Percentiles rank a stretch among this genome's conserved stretches.
phyloP scores from a whole-genome alignment of 2,888 invertebrate species.

The Phortica okadai region DNA sequence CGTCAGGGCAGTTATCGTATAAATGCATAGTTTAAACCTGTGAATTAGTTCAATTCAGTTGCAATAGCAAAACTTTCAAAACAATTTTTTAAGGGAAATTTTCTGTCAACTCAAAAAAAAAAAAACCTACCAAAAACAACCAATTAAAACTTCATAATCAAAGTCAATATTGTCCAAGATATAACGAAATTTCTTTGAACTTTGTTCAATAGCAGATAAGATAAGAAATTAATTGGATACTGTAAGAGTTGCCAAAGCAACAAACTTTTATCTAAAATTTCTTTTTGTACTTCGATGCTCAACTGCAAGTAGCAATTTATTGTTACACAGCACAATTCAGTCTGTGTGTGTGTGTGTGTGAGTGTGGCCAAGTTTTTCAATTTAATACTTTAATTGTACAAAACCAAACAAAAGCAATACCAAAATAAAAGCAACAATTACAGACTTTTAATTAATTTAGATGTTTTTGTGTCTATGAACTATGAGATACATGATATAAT shows the following conservation, averaged over 20 bases:
- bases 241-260: background rate
- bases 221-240: slow-evolving; percentile 16
- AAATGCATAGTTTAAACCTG: no score
- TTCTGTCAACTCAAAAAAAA: background rate
- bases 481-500: slow-evolving; percentile 4
- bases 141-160: slow-evolving; percentile 24
- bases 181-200: background rate
- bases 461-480: slow-evolving; percentile 6
- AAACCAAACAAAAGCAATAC: background rate
- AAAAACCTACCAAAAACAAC: background rate
- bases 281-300: background rate
- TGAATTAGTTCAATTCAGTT: no score
- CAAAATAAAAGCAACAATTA: slow-evolving; percentile 12
- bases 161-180: slow-evolving; percentile 17
- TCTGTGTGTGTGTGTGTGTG: background rate
- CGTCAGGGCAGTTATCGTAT: background rate
- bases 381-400: slow-evolving; percentile 29
- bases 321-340: background rate
- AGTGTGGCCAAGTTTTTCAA: slow-evolving; percentile 31
- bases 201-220: slow-evolving; percentile 7
- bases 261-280: background rate
- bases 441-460: slow-evolving; percentile 38
- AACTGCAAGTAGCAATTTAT: slow-evolving; percentile 5
- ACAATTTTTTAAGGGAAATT: background rate
- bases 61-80: background rate